phyloP scores from a whole-genome alignment of 2,797 vertebrate species.

The Setipinna tenuifilis region DNA sequence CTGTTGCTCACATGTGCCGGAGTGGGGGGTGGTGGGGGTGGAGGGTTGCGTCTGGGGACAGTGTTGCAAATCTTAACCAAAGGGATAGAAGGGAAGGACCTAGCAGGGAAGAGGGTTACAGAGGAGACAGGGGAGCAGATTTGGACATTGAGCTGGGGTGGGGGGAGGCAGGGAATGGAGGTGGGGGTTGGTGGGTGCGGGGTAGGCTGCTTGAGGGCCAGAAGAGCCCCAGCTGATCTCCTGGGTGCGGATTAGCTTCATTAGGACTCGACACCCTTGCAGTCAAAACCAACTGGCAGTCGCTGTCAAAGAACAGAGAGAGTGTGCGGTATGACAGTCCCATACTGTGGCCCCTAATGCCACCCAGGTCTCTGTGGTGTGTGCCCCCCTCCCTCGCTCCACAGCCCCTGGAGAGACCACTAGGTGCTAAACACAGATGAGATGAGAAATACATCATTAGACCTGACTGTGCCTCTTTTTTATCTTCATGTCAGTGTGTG shows the following conservation, averaged over 20 bases:
- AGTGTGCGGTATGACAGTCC: constrained; percentile 80
- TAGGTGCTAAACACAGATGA: constrained; percentile 54
- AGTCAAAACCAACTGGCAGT: constrained; percentile 77
- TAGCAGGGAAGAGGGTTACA: constrained; percentile 48
- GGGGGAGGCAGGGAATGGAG: constrained; percentile 60
- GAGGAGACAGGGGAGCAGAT: not conserved
- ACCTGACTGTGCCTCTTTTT: constrained; percentile 66
- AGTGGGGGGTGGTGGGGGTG: constrained; percentile 46
- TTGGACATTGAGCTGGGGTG: constrained; percentile 33
- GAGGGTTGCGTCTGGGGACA: constrained; percentile 53
- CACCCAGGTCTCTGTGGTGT: constrained; percentile 67
- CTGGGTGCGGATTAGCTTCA: constrained; percentile 95
- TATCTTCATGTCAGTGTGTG: constrained; percentile 62
- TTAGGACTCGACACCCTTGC: constrained; percentile 75
- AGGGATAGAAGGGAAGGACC: constrained; percentile 48
- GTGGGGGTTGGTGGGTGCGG: constrained; percentile 48
- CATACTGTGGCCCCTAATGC: constrained; percentile 76
- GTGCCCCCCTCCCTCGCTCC: constrained; percentile 37
- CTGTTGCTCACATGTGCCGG: constrained; percentile 83
- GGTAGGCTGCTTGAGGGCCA: constrained; percentile 44
- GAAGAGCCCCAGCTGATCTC: constrained; percentile 82
- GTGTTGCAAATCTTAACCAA: not conserved
- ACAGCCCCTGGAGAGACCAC: constrained; percentile 17
- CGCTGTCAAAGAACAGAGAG: constrained; percentile 53
- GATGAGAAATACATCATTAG: constrained; percentile 69